Evolutionary conservation across 2,113 vertebrate genomes (phyloP), one percentile per base, ranked within the genome.

Genomic region (Dinomys branickii): DNA sequence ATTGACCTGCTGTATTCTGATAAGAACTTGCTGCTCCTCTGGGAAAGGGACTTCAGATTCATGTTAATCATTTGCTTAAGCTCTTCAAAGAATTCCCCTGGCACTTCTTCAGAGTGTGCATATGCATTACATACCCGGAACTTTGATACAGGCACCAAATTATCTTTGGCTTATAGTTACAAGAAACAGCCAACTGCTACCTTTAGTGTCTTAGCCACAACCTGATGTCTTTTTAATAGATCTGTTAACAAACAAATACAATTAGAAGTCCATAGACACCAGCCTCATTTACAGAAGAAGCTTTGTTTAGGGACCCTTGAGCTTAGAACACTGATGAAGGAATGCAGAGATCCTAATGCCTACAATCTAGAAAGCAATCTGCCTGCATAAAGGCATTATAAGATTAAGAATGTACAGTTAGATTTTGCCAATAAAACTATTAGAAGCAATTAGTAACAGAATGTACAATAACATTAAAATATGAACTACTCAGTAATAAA

Each of bases 161-260:
- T 98, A 47, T 97, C 95, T 96, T 44, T 54, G 80, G 44, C 17
- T 94, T 91, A 69, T 97, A 98, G 98, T 98, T 97, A 97, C 26
- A 95, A 90, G 95, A 98, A 97, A 71, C 33, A 93, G 47, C 71
- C 95, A 97, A 86, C 38, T 97, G 85, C 81, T 98, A 97, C 98
- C 93, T 94, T 97, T 69, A 94, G 56, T 95, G 75, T 65, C 19
- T 97, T 94, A 90, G 54, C 73, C 65, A 90, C 52, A 93, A 92
- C 97, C 91, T 92, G 2, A 83, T 93, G 22, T 95, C 82, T 95
- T 97, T 97, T 98, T 94, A 98, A 97, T 97, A 98, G 93, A 54
- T 96, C 87, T 98, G 88, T 91, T 96, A 85, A 96, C 95, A 54
- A 97, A 87, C 24, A 92, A 65, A 90, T 90, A 89, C 85, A 77